A percentile compares a stretch with the other conserved stretches of the same genome.
These are phyloP conservation scores for Drosophila nebulosa DNA, from an alignment of 1,140 invertebrate genomes.

Conservation along the genomic window DNA sequence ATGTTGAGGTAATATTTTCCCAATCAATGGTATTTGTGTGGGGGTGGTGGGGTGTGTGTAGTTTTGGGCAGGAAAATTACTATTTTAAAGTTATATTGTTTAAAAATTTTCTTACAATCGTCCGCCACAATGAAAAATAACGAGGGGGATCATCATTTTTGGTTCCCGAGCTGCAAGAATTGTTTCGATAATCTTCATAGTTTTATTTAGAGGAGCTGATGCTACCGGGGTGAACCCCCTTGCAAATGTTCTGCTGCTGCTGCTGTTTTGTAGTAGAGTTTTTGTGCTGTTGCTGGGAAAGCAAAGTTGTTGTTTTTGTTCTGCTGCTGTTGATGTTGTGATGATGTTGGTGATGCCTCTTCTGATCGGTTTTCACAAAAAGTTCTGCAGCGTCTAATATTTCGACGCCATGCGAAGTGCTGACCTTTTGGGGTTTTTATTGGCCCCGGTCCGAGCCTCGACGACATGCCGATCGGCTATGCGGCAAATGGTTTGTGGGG, in stretches of 20 bases:
- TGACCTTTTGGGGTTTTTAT: constrained; percentile 97
- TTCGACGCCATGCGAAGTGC: constrained; percentile 96
- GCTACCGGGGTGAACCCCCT: constrained; percentile 24
- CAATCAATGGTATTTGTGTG: constrained; percentile 57
- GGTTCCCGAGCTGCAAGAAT: constrained; percentile 77
- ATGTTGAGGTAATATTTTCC: constrained; percentile 73
- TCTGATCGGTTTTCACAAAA: constrained; percentile 81
- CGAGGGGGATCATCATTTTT: constrained; percentile 96
- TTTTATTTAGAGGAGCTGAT: constrained; percentile 28
- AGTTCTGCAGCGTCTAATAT: constrained; percentile 94
- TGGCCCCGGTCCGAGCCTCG: constrained; percentile 83
- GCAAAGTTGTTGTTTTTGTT: constrained; percentile 44
- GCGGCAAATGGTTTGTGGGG: constrained; percentile 92
- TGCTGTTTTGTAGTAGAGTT: constrained; percentile 10
- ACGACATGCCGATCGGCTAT: constrained; percentile 86
- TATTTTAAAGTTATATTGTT: neutral
- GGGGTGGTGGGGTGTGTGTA: constrained; percentile 8
- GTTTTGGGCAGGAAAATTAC: constrained; percentile 54
- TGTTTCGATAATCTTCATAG: constrained; percentile 69
- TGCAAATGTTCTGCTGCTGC: constrained; percentile 17
- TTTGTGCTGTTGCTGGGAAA: constrained; percentile 30
- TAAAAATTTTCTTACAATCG: constrained; percentile 15
- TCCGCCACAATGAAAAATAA: constrained; percentile 92
- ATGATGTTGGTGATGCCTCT: constrained; percentile 26
- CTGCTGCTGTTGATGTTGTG: constrained; percentile 21